Conservation (phyloP, 2,888 invertebrate genomes). For the Yponomeuta malinellus region DNA sequence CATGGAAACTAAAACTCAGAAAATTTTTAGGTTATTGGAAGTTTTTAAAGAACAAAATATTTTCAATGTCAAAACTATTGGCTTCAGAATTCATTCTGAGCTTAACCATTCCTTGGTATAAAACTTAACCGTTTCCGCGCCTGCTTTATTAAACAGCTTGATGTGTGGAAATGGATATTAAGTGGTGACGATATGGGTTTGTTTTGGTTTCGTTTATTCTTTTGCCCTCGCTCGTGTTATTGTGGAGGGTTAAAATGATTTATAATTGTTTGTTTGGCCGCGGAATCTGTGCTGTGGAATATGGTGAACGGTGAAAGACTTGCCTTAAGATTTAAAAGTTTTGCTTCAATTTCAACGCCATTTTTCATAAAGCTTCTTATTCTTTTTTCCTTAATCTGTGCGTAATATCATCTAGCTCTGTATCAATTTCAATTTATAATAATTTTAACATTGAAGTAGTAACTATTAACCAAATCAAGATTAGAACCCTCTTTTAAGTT, state of each 20-base stretch:
- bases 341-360: too few relatives aligned
- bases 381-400: too few relatives aligned
- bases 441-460: too few relatives aligned
- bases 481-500: too few relatives aligned
- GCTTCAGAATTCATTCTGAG: not conserved
- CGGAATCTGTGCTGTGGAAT: not conserved
- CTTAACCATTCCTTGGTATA: not conserved
- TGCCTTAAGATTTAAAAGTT: too few relatives aligned
- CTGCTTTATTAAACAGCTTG: conserved; percentile 21
- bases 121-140: conserved; percentile 18
- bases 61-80: not conserved
- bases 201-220: conserved; percentile 18
- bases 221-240: conserved; percentile 3
- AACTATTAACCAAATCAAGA: too few relatives aligned
- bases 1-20: too few relatives aligned
- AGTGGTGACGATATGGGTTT: conserved; percentile 21
- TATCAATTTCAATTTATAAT: too few relatives aligned
- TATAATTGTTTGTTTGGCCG: not conserved
- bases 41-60: too few relatives aligned
- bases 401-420: too few relatives aligned
- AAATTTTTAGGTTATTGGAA: too few relatives aligned
- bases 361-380: too few relatives aligned
- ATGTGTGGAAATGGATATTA: conserved; percentile 20
- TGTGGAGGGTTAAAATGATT: conserved; percentile 10
- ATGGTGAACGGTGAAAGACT: not conserved